Evolutionary conservation across 30 jellyfish, hydroid and myxozoan genomes (phyloP), one percentile per base, ranked within the genome.

Genomic region (Chrysaora quinquecirrha): DNA sequence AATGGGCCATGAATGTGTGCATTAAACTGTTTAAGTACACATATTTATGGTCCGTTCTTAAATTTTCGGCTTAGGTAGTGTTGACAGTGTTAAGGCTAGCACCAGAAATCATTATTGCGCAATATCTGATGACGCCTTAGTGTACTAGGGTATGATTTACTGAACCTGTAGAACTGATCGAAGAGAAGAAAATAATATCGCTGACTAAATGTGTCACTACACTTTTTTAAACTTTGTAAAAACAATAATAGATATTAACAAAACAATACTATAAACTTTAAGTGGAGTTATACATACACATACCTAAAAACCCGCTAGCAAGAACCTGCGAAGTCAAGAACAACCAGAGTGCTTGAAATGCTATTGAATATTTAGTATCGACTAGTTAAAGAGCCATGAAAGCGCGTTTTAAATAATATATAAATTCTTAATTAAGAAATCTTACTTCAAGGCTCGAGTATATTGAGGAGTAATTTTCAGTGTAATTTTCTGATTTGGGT

Each of bases 1-100:
- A 43, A 43, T 43, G 58, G 58, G 9, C 16, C 58, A 43, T 43
- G 58, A 43, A 43, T 43, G 58, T 43, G 58, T 43, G 58, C 58
- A 6, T 43, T 43, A 43, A 16, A 43, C 58, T 43, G 58, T 43
- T 43, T 43, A 43, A 43, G 58, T 43, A 43, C 58, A 43, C 58
- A 43, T 43, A 43, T 43, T 43, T 43, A 43, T 43, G 58, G 58
- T 43, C 58, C 58, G 12, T 43, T 43, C 58, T 43, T 43, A n/a
- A n/a, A n/a, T n/a, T n/a, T n/a, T n/a, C n/a, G n/a, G n/a, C n/a
- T n/a, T n/a, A n/a, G n/a, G n/a, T n/a, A n/a, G n/a, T n/a, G n/a
- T n/a, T n/a, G n/a, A n/a, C n/a, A n/a, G n/a, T n/a, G n/a, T n/a
- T 43, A 43, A 43, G 58, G 58, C 58, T 43, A 43, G 58, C 58